Evolutionary conservation across 2,797 vertebrate species (phyloP).

Genomic region (Acrossocheilus wenchowensis): DNA sequence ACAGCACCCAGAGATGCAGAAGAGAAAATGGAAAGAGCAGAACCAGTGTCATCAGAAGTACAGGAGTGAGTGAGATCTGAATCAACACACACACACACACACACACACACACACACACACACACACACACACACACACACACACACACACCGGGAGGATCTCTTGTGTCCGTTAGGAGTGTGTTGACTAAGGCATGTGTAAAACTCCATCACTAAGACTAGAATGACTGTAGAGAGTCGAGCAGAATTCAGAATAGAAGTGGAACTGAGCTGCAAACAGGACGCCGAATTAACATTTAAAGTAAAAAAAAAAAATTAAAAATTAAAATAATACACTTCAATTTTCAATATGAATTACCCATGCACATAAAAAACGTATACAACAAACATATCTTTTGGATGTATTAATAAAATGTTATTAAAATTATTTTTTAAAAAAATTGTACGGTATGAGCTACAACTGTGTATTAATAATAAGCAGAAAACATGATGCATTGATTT

Average conservation of each 20-base stretch:
- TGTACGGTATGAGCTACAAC: background rate
- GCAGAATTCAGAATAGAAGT: background rate
- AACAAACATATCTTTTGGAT: background rate
- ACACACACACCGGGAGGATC: background rate
- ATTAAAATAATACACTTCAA: background rate
- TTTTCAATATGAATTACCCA: background rate
- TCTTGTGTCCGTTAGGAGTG: background rate
- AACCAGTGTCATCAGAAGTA: slow-evolving; percentile 16
- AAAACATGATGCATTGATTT: background rate
- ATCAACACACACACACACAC: slow-evolving; percentile 56
- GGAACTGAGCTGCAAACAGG: background rate
- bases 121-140: slow-evolving; percentile 40
- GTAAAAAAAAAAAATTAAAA: background rate
- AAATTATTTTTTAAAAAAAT: background rate
- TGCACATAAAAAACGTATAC: background rate
- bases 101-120: background rate
- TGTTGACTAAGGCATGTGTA: background rate
- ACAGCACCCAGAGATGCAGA: slow-evolving; percentile 87
- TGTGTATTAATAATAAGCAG: background rate
- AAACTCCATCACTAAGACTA: background rate
- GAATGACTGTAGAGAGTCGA: background rate
- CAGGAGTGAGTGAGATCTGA: slow-evolving; percentile 43
- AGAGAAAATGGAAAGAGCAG: slow-evolving; percentile 53
- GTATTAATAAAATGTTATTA: background rate
- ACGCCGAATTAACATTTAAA: background rate